These are phyloP conservation scores for Thumatha senex DNA, from an alignment of 2,888 invertebrate genomes.

Conservation along the genomic window DNA sequence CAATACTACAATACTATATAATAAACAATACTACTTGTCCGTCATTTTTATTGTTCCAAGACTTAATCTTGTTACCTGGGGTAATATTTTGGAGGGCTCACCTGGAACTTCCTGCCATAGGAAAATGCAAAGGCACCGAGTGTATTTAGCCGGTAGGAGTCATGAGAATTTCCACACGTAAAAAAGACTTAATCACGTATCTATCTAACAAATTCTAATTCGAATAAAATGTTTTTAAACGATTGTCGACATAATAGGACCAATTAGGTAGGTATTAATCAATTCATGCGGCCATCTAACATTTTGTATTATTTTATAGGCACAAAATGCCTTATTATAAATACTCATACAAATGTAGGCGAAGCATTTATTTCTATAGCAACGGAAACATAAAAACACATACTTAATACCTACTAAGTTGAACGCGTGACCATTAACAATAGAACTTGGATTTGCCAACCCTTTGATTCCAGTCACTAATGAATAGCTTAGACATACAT, in stretches of 20 bases:
- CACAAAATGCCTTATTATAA: constrained; percentile 25
- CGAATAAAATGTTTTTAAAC: no score
- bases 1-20: no score
- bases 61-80: no score
- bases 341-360: constrained; percentile 27
- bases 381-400: constrained; percentile 73
- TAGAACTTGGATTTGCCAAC: constrained; percentile 80
- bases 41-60: no score
- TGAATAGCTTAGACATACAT: constrained; percentile 51
- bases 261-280: background rate
- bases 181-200: no score
- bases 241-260: background rate
- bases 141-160: no score
- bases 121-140: no score
- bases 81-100: no score
- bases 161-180: no score
- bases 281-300: background rate
- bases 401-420: constrained; percentile 64
- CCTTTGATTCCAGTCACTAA: constrained; percentile 76
- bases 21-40: no score
- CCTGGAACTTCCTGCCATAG: no score
- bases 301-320: background rate
- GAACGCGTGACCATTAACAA: constrained; percentile 80
- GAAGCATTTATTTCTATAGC: constrained; percentile 65
- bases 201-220: no score